These are phyloP conservation scores for Conistra vaccinii DNA, from an alignment of 2,888 invertebrate species.

Conservation along the genomic window DNA sequence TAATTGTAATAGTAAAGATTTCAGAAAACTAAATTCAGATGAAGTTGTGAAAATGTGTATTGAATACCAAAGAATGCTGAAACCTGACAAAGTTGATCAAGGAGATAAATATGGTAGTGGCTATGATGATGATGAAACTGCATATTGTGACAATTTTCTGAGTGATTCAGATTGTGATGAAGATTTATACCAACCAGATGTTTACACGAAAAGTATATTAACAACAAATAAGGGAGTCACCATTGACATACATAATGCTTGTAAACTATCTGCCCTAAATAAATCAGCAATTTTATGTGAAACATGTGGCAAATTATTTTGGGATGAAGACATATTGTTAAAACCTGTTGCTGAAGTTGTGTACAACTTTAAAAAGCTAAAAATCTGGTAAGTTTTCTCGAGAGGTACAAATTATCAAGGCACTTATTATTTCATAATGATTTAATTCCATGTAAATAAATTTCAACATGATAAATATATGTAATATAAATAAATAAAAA, in stretches of 20 bases:
- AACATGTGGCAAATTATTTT: constrained; percentile 94
- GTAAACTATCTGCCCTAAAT: constrained; percentile 83
- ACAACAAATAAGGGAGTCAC: constrained; percentile 89
- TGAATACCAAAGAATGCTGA: constrained; percentile 68
- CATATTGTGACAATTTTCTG: constrained; percentile 80
- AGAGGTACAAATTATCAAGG: constrained; percentile 53
- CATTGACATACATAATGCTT: constrained; percentile 90
- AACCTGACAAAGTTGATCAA: constrained; percentile 53
- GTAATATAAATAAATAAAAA: constrained; percentile 24
- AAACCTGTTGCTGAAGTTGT: constrained; percentile 76
- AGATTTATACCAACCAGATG: constrained; percentile 74
- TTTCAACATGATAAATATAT: constrained; percentile 25
- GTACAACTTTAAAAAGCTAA: constrained; percentile 71
- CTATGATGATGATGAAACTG: constrained; percentile 78
- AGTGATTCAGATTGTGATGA: constrained; percentile 86
- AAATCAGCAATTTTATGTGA: constrained; percentile 93
- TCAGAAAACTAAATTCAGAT: constrained; percentile 74
- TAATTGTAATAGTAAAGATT: constrained; percentile 88
- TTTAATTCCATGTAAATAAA: constrained; percentile 60
- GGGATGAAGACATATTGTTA: constrained; percentile 89
- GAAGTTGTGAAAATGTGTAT: constrained; percentile 79
- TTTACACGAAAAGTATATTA: constrained; percentile 72
- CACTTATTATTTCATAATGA: constrained; percentile 47
- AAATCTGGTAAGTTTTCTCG: constrained; percentile 65
- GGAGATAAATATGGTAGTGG: constrained; percentile 39